phyloP scores from a whole-genome alignment of 2,797 vertebrate species.

The Lindbergichthys nudifrons region DNA sequence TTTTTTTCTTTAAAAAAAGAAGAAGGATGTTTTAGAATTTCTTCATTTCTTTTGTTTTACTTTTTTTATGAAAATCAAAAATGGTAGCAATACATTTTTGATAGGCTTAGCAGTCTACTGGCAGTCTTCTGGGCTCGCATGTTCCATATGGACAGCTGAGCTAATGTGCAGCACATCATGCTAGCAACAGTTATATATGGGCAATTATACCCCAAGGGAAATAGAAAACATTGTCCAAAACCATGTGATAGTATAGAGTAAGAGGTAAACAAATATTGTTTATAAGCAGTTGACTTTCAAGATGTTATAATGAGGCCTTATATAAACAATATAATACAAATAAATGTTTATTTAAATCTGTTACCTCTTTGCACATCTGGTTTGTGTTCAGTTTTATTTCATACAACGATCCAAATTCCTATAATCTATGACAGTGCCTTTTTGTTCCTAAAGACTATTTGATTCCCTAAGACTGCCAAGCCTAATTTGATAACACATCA shows the following conservation, averaged over 20 bases:
- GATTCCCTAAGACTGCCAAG: constrained; percentile 85
- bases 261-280: constrained; percentile 5
- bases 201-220: constrained; percentile 13
- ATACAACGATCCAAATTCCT: constrained; percentile 33
- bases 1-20: constrained; percentile 49
- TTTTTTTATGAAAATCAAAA: constrained; percentile 81
- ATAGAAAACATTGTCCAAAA: constrained; percentile 18
- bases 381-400: constrained; percentile 35
- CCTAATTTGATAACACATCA: constrained; percentile 76
- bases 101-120: constrained; percentile 92
- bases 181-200: constrained; percentile 3
- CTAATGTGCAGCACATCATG: constrained; percentile 10
- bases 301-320: neutral
- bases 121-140: constrained; percentile 63
- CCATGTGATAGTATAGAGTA: neutral
- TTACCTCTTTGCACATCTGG: constrained; percentile 17
- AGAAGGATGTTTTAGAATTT: constrained; percentile 60
- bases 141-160: constrained; percentile 35
- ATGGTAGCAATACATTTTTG: constrained; percentile 86
- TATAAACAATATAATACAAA: neutral
- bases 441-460: constrained; percentile 29
- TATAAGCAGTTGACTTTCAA: constrained; percentile 5
- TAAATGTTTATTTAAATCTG: neutral
- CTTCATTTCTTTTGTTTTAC: constrained; percentile 44
- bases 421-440: constrained; percentile 17